phyloP scores from a whole-genome alignment of 2,113 vertebrate genomes.

The Arizona elegans region DNA sequence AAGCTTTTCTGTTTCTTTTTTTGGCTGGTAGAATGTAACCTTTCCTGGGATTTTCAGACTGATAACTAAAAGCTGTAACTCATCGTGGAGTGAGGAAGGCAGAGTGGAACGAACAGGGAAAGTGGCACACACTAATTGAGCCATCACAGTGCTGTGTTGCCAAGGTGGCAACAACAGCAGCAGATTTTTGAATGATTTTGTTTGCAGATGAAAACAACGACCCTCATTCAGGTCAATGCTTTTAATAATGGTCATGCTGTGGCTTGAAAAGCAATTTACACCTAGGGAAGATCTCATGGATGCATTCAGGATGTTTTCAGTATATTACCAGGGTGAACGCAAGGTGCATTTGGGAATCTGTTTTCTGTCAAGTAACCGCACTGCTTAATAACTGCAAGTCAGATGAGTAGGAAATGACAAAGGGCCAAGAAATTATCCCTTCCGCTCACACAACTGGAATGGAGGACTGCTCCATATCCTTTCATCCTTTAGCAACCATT shows the following conservation, averaged over 20 bases:
- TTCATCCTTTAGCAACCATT: neutral
- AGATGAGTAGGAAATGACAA: neutral
- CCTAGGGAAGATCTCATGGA: neutral
- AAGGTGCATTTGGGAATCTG: neutral
- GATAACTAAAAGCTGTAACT: slow-evolving; percentile 10
- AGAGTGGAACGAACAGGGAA: neutral
- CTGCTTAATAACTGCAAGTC: slow-evolving; percentile 17
- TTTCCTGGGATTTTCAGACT: slow-evolving; percentile 30
- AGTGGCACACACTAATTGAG: slow-evolving; percentile 4
- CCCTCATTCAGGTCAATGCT: slow-evolving; percentile 1
- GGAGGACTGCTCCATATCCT: neutral
- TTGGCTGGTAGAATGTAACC: slow-evolving; percentile 7
- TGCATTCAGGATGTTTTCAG: accelerated
- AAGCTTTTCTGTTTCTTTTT: slow-evolving; percentile 22
- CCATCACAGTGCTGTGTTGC: neutral
- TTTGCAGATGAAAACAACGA: slow-evolving; percentile 13
- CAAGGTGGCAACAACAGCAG: neutral
- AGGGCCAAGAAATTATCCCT: neutral
- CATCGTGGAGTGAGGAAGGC: slow-evolving; percentile 3
- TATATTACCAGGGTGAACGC: neutral
- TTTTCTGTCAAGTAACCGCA: neutral
- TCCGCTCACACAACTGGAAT: neutral
- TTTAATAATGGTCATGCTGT: slow-evolving; percentile 15
- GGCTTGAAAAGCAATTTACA: slow-evolving; percentile 24
- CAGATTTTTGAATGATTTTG: slow-evolving; percentile 26